Conservation (phyloP, 1,140 invertebrate genomes). For the Papilio dardanus region DNA sequence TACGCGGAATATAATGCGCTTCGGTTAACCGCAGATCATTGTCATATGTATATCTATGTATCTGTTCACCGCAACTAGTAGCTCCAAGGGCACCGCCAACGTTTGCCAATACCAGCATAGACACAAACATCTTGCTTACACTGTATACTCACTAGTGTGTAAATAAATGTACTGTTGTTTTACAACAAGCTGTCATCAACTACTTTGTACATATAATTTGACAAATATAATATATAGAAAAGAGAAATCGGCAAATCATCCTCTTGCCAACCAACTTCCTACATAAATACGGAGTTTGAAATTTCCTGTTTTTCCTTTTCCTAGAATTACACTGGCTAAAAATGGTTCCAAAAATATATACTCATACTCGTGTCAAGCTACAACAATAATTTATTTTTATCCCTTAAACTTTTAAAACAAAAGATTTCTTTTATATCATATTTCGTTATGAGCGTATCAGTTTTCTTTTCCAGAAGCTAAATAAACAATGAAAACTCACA, state of each 20-base stretch:
- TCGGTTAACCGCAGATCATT: neutral
- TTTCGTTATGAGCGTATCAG: neutral
- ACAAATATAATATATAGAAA: neutral
- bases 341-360: neutral
- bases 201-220: neutral
- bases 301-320: too few relatives aligned
- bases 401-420: neutral
- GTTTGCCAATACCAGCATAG: constrained; percentile 11
- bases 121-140: constrained; percentile 8
- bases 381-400: neutral
- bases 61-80: neutral
- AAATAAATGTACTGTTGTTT: neutral
- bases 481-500: constrained; percentile 16
- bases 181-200: neutral
- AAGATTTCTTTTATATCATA: neutral
- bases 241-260: neutral
- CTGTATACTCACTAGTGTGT: neutral
- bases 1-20: constrained; percentile 5
- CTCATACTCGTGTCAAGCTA: neutral
- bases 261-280: too few relatives aligned
- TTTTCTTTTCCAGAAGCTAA: neutral
- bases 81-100: neutral
- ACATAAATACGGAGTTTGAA: too few relatives aligned
- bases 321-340: too few relatives aligned
- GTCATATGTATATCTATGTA: neutral